phyloP scores from a whole-genome alignment of 2,888 invertebrate species.

The Deilephila elpenor region DNA sequence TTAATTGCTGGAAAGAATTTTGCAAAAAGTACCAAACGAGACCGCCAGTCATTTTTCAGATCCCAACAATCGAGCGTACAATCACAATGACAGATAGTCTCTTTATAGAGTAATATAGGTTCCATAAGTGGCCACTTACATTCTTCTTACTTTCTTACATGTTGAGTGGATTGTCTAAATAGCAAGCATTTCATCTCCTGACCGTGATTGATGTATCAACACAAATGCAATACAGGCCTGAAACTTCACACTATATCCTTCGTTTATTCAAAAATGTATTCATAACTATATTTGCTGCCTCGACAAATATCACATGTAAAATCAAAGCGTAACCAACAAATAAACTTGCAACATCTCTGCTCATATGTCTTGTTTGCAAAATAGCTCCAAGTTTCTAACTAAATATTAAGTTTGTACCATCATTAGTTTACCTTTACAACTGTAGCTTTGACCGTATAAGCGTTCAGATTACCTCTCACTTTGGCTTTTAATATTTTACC shows the following conservation, averaged over 20 bases:
- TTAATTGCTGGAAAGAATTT: not conserved
- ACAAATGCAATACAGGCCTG: not conserved
- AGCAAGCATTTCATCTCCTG: not conserved
- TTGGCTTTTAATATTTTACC: not conserved
- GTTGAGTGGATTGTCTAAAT: not conserved
- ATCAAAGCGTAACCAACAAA: not conserved
- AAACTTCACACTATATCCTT: not conserved
- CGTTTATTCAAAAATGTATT: not conserved
- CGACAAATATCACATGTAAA: not conserved
- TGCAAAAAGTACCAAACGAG: not conserved
- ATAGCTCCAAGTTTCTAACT: slow-evolving; percentile 24
- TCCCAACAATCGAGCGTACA: not conserved
- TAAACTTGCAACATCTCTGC: slow-evolving; percentile 9
- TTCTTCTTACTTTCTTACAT: not conserved
- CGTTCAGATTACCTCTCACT: not conserved
- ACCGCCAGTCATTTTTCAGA: not conserved
- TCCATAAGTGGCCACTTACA: not conserved
- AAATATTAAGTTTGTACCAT: slow-evolving; percentile 26
- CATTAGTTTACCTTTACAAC: slow-evolving; percentile 27
- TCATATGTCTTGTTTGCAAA: slow-evolving; percentile 19
- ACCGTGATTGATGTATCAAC: not conserved
- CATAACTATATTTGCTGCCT: not conserved
- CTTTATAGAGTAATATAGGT: not conserved
- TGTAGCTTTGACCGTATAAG: not conserved
- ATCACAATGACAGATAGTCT: not conserved